Percentiles rank a stretch among this genome's conserved stretches.
phyloP scores from a whole-genome alignment of 2,113 vertebrate genomes.

The Caracal caracal region DNA sequence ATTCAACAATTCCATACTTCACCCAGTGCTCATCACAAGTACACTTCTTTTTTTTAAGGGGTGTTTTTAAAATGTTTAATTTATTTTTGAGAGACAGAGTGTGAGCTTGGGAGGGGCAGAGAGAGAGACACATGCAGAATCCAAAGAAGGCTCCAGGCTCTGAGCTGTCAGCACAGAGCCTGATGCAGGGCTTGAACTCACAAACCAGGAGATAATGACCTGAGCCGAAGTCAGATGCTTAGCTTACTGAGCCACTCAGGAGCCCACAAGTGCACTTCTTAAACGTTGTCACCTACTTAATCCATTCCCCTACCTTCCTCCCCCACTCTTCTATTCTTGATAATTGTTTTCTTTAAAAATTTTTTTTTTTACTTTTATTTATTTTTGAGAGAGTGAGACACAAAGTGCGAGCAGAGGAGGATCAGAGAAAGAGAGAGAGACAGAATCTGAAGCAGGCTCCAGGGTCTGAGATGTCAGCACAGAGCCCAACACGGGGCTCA shows the following conservation, averaged over 20 bases:
- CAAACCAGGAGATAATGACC: too few species aligned
- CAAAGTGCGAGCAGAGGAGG: background rate
- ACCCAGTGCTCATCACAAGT: background rate
- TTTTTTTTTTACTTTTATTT: background rate
- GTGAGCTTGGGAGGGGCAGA: too few species aligned
- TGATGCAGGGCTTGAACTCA: too few species aligned
- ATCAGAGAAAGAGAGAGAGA: background rate
- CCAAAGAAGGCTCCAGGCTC: too few species aligned
- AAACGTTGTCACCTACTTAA: background rate
- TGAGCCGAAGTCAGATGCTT: too few species aligned
- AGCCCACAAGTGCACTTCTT: background rate
- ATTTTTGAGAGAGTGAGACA: background rate
- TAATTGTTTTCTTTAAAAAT: background rate
- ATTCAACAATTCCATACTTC: background rate
- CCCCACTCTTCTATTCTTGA: background rate
- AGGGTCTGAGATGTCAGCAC: too few species aligned
- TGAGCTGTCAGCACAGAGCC: too few species aligned
- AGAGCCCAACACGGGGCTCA: background rate
- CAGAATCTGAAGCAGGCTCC: background rate
- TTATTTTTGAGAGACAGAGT: too few species aligned
- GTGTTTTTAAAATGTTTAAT: too few species aligned
- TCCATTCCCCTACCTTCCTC: background rate
- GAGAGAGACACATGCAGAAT: too few species aligned
- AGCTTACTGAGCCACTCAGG: too few species aligned
- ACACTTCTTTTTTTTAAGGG: background rate